Base-by-base conservation (phyloP, 2,888 invertebrate species). In the Petrolisthes manimaculis region DNA sequence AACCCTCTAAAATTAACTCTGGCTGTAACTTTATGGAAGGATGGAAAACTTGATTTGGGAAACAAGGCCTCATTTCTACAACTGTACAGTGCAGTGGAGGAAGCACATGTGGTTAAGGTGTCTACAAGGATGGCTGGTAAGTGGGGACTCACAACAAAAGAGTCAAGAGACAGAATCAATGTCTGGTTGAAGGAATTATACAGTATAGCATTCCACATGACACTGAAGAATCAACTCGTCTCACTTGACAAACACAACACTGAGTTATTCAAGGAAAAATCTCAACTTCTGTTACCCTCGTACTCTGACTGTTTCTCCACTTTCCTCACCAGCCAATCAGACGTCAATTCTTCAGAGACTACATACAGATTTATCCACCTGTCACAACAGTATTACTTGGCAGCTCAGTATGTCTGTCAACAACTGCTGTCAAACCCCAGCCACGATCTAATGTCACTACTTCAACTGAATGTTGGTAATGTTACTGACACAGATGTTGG, bases 1-100 rank as follows among this genome's bases (percentile, higher is more conserved):
- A 87, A 79, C 54, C 87, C 87, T 5, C 71, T 87, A n/a, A 87
- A 87, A 54, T 69, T 87, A 21, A 56, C 51, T n/a, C 9, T 87
- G 24, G 71, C 71, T 24, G 83, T 83, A 14, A 5, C 69, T n/a
- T 24, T 87, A 18, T 87, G 87, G 87, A 53, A 83, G 21, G 83
- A 83, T 3, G 67, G 56, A 9, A 4, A 2, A 5, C 56, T 67
- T 56, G 53, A 69, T 24, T 37, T 56, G 51, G 55, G 54, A 8
- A 21, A 14, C 1, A 74, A 51, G 5, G 24, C 79, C 8, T 21
- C 75, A 8, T 37, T 87, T n/a, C 14, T 69, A n/a, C 55, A 79
- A 18, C 83, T 87, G 3, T 87, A 87, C 18, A 54, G 21, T 5
- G 69, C 24, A 51, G 75, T 87, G 14, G 55, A 83, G 55, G 56